Conservation (phyloP, 2,113 vertebrate species). For the Periophthalmodon schlosseri region DNA sequence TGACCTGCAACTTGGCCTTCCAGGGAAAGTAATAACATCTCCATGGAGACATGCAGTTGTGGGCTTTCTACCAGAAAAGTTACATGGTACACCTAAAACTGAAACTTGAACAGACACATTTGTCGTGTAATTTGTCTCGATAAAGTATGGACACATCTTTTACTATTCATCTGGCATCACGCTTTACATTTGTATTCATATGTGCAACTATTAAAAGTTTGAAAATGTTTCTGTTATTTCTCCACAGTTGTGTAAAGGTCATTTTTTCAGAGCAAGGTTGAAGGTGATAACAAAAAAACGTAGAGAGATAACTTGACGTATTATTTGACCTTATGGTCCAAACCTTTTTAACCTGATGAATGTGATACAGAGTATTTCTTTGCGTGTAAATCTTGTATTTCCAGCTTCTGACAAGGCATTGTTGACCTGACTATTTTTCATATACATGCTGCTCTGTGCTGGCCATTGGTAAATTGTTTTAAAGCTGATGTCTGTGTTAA, state of each 20-base stretch:
- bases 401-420: slow-evolving; percentile 36
- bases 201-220: neutral
- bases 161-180: neutral
- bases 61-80: too few species aligned
- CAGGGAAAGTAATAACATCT: too few species aligned
- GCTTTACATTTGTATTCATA: neutral
- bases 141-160: neutral
- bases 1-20: too few species aligned
- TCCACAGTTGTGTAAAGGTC: too few species aligned
- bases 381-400: neutral
- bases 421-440: slow-evolving; percentile 21
- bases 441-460: slow-evolving; percentile 26
- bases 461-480: slow-evolving; percentile 4
- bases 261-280: neutral
- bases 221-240: neutral
- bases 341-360: neutral
- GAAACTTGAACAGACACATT: slow-evolving; percentile 30
- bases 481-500: slow-evolving; percentile 8
- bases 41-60: too few species aligned
- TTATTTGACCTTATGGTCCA: neutral
- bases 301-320: too few species aligned
- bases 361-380: neutral
- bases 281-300: too few species aligned
- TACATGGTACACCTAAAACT: slow-evolving; percentile 8
- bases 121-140: neutral